Evolutionary conservation across 2,797 vertebrate species (phyloP), one percentile per base, ranked within the genome.

Genomic region (Kryptolebias ocellatus): DNA sequence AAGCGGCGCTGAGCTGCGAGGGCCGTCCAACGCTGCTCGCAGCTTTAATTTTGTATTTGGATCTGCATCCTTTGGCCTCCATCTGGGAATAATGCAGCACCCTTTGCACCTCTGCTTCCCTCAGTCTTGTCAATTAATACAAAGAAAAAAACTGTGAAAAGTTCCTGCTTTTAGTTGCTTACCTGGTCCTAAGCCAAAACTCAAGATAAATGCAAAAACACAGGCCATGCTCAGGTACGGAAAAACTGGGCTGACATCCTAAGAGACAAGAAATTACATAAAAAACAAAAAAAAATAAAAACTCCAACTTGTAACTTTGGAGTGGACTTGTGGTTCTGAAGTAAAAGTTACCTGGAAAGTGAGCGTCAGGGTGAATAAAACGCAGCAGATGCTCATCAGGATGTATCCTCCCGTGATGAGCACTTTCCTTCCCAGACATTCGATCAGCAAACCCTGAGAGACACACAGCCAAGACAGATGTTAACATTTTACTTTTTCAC

Each of bases 161-260:
- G 18, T 27, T 18, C 34, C 47, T 11, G 46, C 47, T 56, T 24
- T 42, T 2, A 45, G 16, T 71, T 28, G 37, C 20, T 83, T 92
- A 96, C 96, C 96, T 94, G 96, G 96, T 76, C 96, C 96, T n/a
- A 97, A 59, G 54, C 96, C 96, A 78, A 98, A 98, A 84, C 96
- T 96, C 75, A 97, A 62, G 80, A 98, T 97, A 83, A 98, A 98
- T 62, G 94, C 94, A 83, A 97, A 95, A 18, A 97, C 67, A 69
- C 93, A 95, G 0, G 54, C 27, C 94, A 96, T 94, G 85, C 95
- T 96, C 45, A 97, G 46, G n/a, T 97, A 97, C 0, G 96, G 95
- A 27, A 95, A 58, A 82, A 93, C 88, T 1, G 92, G 76, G 59
- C 91, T 92, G 47, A 74, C 72, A 0, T 91, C 81, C 96, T 97